phyloP scores from a whole-genome alignment of 2,797 vertebrate species.

The Molothrus aeneus region DNA sequence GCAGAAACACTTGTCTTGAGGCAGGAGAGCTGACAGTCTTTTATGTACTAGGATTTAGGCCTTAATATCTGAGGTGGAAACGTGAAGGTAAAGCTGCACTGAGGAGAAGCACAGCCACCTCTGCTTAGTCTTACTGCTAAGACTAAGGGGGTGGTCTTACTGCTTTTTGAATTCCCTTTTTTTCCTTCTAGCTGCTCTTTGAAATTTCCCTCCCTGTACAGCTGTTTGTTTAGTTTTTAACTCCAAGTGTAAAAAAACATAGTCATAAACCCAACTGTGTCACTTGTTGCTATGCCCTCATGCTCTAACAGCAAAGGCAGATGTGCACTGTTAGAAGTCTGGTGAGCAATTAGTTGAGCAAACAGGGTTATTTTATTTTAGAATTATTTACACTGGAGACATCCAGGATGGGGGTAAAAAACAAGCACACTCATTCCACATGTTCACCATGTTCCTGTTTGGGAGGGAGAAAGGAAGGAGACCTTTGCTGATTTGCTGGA shows the following conservation, averaged over 20 bases:
- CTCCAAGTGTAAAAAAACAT: background rate
- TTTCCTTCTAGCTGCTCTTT: background rate
- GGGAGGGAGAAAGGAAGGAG: background rate
- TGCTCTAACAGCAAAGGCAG: background rate
- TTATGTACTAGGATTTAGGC: background rate
- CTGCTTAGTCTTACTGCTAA: background rate
- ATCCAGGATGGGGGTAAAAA: background rate
- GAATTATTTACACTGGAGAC: background rate
- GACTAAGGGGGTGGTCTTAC: background rate
- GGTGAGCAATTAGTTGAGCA: background rate
- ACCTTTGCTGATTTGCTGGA: background rate
- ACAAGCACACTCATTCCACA: background rate
- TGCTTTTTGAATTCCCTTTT: background rate
- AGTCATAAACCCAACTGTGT: background rate
- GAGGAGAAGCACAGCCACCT: background rate
- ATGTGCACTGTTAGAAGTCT: background rate
- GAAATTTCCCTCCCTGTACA: background rate
- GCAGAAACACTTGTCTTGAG: background rate
- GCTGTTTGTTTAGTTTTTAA: conserved; percentile 1
- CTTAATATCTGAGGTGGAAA: background rate
- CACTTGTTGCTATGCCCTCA: background rate
- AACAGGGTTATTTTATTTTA: background rate
- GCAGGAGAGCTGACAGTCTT: background rate
- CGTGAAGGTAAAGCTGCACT: background rate
- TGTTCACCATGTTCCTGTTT: background rate